Conservation (phyloP, 1,140 invertebrate genomes). For the Musca domestica region DNA sequence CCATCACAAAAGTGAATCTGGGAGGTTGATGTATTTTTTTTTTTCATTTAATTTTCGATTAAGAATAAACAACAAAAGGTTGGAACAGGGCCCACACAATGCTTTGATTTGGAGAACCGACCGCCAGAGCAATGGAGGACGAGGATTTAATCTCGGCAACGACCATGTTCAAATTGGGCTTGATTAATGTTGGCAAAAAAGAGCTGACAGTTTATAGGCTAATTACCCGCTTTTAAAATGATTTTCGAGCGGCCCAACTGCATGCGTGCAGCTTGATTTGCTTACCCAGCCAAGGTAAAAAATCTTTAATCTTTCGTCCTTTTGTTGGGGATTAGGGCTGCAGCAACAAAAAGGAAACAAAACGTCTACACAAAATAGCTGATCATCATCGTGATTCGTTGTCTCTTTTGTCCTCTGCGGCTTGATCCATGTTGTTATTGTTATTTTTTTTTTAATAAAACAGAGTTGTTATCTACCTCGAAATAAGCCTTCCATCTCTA, state of each 20-base stretch:
- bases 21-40: background rate
- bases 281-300: background rate
- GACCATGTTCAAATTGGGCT: background rate
- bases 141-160: no score
- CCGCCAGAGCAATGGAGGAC: no score
- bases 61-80: no score
- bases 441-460: constrained; percentile 13
- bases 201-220: constrained; percentile 20
- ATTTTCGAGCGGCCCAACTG: background rate
- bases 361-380: background rate
- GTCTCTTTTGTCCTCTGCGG: background rate
- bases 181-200: constrained; percentile 12
- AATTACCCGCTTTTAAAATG: constrained; percentile 20
- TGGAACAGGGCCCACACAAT: background rate
- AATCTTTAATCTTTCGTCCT: background rate
- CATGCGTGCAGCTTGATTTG: background rate
- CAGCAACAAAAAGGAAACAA: background rate
- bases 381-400: constrained; percentile 15
- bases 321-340: no score
- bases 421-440: background rate
- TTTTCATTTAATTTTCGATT: background rate
- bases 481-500: constrained; percentile 9
- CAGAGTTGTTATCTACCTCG: constrained; percentile 24
- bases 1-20: background rate
- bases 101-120: no score